Evolutionary conservation across 2,797 vertebrate species (phyloP).

Genomic region (Microctenopoma stevenorrisi): DNA sequence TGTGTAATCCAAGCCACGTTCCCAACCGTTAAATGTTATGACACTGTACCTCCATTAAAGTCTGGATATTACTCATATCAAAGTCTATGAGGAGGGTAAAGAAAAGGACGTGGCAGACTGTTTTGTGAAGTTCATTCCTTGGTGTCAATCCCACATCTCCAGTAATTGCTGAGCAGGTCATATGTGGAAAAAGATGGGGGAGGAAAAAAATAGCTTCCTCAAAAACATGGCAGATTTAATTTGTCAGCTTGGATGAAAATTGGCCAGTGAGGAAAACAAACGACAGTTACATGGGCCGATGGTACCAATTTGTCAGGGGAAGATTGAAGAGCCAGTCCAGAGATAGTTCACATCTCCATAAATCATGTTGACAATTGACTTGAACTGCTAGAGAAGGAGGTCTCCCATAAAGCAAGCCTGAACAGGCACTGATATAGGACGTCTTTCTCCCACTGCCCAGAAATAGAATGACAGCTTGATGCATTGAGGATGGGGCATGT

Average conservation of each 20-base stretch:
- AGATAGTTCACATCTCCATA: conserved; percentile 78
- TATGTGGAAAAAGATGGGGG: conserved; percentile 26
- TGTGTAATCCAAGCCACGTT: conserved; percentile 55
- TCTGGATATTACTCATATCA: conserved; percentile 48
- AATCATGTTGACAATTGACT: conserved; percentile 80
- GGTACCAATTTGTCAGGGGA: conserved; percentile 70
- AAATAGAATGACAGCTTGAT: conserved; percentile 69
- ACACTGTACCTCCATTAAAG: conserved; percentile 54
- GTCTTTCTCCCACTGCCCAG: conserved; percentile 46
- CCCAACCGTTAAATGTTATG: conserved; percentile 60
- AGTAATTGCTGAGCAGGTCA: conserved; percentile 62
- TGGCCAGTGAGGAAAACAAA: conserved; percentile 73
- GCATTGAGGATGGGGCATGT: conserved; percentile 54
- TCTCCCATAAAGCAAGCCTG: conserved; percentile 64
- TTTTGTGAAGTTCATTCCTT: conserved; percentile 36
- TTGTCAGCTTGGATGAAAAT: conserved; percentile 71
- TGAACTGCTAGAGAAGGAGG: conserved; percentile 70
- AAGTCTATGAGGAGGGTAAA: neutral
- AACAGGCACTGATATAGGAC: conserved; percentile 63
- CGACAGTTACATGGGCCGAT: conserved; percentile 55
- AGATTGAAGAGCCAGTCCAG: conserved; percentile 72
- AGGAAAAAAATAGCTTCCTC: conserved; percentile 50
- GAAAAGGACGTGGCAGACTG: conserved; percentile 1
- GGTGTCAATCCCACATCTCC: conserved; percentile 44
- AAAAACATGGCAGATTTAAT: conserved; percentile 76